Percentiles rank a stretch among this genome's conserved stretches.
Evolutionary conservation across 2,888 invertebrate genomes (phyloP).

Genomic region (Perizoma flavofasciatum): DNA sequence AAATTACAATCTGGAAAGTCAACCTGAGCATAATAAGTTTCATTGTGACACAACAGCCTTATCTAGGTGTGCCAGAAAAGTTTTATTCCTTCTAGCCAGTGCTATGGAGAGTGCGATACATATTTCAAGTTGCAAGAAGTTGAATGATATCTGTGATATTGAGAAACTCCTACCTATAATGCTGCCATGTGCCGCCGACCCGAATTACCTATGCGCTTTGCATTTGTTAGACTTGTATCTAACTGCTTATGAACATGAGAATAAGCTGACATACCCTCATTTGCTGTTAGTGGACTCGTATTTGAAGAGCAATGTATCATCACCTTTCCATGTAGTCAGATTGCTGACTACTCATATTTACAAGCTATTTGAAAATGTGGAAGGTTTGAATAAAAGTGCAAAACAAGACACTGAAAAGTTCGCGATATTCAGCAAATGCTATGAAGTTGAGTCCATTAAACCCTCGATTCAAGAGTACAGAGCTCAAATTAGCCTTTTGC

Average conservation of each 20-base stretch:
- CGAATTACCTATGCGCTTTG: slow-evolving; percentile 75
- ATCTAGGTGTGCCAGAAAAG: slow-evolving; percentile 65
- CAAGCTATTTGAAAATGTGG: slow-evolving; percentile 85
- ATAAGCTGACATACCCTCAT: slow-evolving; percentile 67
- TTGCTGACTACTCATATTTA: slow-evolving; percentile 89
- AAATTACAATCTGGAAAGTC: slow-evolving; percentile 62
- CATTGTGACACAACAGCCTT: slow-evolving; percentile 60
- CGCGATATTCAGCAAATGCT: slow-evolving; percentile 87
- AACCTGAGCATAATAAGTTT: slow-evolving; percentile 54
- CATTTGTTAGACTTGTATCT: slow-evolving; percentile 82
- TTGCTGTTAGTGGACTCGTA: slow-evolving; percentile 76
- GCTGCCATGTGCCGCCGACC: slow-evolving; percentile 71
- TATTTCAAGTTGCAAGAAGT: slow-evolving; percentile 73
- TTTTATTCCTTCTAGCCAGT: slow-evolving; percentile 82
- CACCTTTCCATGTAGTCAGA: slow-evolving; percentile 87
- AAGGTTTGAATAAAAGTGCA: slow-evolving; percentile 71
- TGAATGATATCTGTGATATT: slow-evolving; percentile 74
- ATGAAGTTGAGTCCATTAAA: slow-evolving; percentile 87
- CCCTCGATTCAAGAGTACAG: slow-evolving; percentile 92
- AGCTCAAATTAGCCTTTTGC: slow-evolving; percentile 88
- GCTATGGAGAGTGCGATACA: slow-evolving; percentile 85
- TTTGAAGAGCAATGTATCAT: slow-evolving; percentile 86
- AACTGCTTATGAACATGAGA: slow-evolving; percentile 75
- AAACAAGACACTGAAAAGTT: slow-evolving; percentile 74
- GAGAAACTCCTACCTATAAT: slow-evolving; percentile 69